Evolutionary conservation across 2,888 invertebrate genomes (phyloP).

Genomic region (Heliconius sara): DNA sequence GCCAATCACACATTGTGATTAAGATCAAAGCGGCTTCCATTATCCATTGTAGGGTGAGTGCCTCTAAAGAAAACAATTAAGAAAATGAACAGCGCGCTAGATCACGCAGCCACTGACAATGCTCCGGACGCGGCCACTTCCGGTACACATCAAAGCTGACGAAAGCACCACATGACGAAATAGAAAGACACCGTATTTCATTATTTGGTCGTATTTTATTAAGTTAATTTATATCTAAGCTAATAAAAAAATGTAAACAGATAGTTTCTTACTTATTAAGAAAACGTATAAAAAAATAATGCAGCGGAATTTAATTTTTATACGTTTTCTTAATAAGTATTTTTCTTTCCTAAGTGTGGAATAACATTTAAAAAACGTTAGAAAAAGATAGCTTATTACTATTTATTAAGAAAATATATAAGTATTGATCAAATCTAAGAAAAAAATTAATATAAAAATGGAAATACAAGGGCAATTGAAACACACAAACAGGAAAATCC

Average conservation of each 20-base stretch:
- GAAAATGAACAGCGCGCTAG: conserved; percentile 70
- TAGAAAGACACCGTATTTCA: background rate
- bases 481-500: conserved; percentile 22
- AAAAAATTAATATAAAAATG: background rate
- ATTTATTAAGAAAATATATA: background rate
- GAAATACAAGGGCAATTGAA: background rate
- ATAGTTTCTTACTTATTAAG: too few species aligned
- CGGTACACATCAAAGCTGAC: conserved; percentile 67
- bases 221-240: background rate
- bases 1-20: conserved; percentile 40
- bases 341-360: too few species aligned
- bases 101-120: conserved; percentile 66
- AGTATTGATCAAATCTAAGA: background rate
- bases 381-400: background rate
- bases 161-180: conserved; percentile 52
- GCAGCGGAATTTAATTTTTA: too few species aligned
- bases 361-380: too few species aligned
- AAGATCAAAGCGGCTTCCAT: conserved; percentile 77
- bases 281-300: too few species aligned
- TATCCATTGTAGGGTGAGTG: conserved; percentile 75
- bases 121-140: conserved; percentile 71
- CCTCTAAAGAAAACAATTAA: conserved; percentile 80
- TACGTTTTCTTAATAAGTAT: too few species aligned
- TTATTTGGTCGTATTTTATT: background rate
- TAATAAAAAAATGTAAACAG: background rate